Percentiles rank a stretch among this genome's conserved stretches.
phyloP scores from a whole-genome alignment of 2,888 invertebrate genomes.

The Elysia crispata region DNA sequence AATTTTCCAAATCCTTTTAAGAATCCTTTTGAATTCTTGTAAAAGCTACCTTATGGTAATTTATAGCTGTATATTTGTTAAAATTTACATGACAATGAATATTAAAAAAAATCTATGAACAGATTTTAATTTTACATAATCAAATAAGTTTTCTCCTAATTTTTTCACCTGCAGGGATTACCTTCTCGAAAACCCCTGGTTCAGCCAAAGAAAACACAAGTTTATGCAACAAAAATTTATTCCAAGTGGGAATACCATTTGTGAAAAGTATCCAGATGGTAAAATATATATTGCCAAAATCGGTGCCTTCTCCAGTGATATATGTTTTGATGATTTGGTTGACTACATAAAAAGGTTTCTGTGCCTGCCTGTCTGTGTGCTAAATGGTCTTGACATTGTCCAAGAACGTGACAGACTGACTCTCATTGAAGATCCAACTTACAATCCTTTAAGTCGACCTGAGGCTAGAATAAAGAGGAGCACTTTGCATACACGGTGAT shows the following conservation, averaged over 20 bases:
- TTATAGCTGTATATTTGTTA: too few species aligned
- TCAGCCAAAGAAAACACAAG: slow-evolving; percentile 67
- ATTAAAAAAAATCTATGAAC: too few species aligned
- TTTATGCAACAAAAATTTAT: slow-evolving; percentile 62
- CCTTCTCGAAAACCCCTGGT: slow-evolving; percentile 68
- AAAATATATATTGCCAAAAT: slow-evolving; percentile 72
- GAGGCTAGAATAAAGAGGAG: slow-evolving; percentile 54
- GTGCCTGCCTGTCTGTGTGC: slow-evolving; percentile 64
- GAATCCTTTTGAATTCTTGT: too few species aligned
- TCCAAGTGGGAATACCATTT: slow-evolving; percentile 61
- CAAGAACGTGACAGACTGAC: slow-evolving; percentile 57
- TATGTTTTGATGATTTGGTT: slow-evolving; percentile 62
- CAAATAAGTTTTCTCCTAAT: not conserved
- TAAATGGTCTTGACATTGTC: slow-evolving; percentile 63
- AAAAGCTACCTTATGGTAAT: too few species aligned
- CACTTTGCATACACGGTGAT: slow-evolving; percentile 40
- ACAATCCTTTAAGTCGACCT: slow-evolving; percentile 37
- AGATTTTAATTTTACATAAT: too few species aligned
- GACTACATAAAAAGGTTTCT: slow-evolving; percentile 70
- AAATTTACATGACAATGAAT: too few species aligned
- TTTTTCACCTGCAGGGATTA: slow-evolving; percentile 53
- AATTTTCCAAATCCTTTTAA: too few species aligned
- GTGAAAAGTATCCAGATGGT: slow-evolving; percentile 67
- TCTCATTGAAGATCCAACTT: slow-evolving; percentile 59
- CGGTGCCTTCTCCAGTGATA: slow-evolving; percentile 63